phyloP scores from a whole-genome alignment of 2,797 vertebrate species.

The Gadopsis bispinosus region DNA sequence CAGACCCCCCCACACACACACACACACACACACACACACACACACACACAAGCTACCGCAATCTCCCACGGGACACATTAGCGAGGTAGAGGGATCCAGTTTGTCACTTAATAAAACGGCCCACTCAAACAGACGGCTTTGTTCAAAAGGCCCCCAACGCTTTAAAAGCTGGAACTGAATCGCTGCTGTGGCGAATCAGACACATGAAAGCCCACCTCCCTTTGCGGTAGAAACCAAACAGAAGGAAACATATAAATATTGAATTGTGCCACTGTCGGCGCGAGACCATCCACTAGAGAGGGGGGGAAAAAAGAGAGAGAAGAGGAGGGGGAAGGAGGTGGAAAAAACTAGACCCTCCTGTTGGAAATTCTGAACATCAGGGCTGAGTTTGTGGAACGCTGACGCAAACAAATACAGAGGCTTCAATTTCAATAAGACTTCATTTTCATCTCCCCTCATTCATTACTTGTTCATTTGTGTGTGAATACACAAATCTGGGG shows the following conservation, averaged over 20 bases:
- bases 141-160: constrained; percentile 65
- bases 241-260: constrained; percentile 78
- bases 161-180: constrained; percentile 71
- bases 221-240: constrained; percentile 68
- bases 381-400: constrained; percentile 41
- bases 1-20: constrained; percentile 35
- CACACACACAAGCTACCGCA: constrained; percentile 39
- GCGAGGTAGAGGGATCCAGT: constrained; percentile 76
- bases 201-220: constrained; percentile 64
- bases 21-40: constrained; percentile 29
- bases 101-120: constrained; percentile 84
- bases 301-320: background rate
- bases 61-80: constrained; percentile 77
- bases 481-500: constrained; percentile 56
- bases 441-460: constrained; percentile 63
- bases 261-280: constrained; percentile 66
- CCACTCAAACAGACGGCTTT: constrained; percentile 83
- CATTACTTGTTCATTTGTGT: constrained; percentile 65
- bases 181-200: constrained; percentile 68
- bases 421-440: constrained; percentile 61
- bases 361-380: constrained; percentile 67
- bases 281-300: constrained; percentile 45
- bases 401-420: constrained; percentile 47
- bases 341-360: constrained; percentile 50
- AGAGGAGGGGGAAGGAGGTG: constrained; percentile 18